Conservation (phyloP, 1,140 invertebrate genomes). For the Aplysia californica region DNA sequence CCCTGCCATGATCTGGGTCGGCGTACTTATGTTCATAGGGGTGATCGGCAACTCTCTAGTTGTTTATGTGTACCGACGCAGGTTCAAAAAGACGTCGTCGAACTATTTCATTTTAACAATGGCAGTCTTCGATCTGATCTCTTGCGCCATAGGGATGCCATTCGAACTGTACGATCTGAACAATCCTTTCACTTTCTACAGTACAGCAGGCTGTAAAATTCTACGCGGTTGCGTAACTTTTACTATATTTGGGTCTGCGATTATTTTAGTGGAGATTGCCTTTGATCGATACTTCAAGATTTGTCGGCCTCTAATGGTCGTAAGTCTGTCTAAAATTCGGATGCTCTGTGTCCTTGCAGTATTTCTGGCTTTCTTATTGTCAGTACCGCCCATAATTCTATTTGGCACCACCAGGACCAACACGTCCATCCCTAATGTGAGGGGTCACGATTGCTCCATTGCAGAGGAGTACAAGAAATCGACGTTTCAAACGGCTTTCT, state of each 20-base stretch:
- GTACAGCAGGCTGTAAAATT: conserved; percentile 41
- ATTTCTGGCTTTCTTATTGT: conserved; percentile 37
- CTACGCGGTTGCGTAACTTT: conserved; percentile 35
- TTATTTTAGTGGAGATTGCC: conserved; percentile 50
- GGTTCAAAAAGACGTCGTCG: conserved; percentile 49
- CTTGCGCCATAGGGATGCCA: conserved; percentile 51
- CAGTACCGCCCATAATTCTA: conserved; percentile 33
- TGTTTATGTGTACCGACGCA: conserved; percentile 46
- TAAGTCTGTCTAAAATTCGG: conserved; percentile 43
- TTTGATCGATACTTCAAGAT: conserved; percentile 57
- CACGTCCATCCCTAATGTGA: conserved; percentile 21
- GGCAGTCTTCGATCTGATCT: conserved; percentile 54
- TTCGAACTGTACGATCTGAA: conserved; percentile 49
- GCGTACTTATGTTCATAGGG: conserved; percentile 45
- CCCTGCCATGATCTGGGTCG: conserved; percentile 46
- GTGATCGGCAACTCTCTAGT: conserved; percentile 49
- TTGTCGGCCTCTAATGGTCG: conserved; percentile 46
- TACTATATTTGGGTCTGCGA: conserved; percentile 47
- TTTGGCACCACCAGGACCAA: conserved; percentile 39
- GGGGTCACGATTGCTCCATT: conserved; percentile 48
- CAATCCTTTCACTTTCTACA: conserved; percentile 53
- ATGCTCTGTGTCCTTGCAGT: conserved; percentile 41
- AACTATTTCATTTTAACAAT: conserved; percentile 57
- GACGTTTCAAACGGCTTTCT: conserved; percentile 39
- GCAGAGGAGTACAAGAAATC: conserved; percentile 36